Evolutionary conservation across 2,797 vertebrate genomes (phyloP).

Genomic region (Anas capensis): DNA sequence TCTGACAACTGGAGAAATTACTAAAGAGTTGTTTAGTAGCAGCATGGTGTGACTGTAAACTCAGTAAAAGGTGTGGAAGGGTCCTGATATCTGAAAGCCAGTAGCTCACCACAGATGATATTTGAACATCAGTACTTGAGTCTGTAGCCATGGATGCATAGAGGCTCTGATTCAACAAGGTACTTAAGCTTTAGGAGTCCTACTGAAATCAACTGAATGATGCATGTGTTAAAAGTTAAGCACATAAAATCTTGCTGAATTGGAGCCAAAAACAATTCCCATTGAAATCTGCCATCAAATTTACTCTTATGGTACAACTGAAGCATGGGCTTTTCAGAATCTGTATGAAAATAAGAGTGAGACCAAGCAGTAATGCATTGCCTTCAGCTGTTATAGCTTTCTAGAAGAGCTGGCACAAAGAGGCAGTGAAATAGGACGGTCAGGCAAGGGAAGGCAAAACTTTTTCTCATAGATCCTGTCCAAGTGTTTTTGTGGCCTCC

Average conservation of each 20-base stretch:
- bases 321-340: not conserved
- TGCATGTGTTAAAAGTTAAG: not conserved
- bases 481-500: not conserved
- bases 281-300: not conserved
- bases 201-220: constrained; percentile 34
- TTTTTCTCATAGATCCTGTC: not conserved
- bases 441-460: not conserved
- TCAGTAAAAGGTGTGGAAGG: not conserved
- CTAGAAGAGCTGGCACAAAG: not conserved
- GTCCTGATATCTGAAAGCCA: not conserved
- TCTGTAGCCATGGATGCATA: not conserved
- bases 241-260: constrained; percentile 1
- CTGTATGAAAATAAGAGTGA: not conserved
- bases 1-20: not conserved
- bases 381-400: not conserved
- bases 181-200: constrained; percentile 18
- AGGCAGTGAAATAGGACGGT: not conserved
- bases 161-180: constrained; percentile 51
- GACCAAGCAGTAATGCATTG: fast-evolving
- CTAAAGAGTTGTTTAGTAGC: not conserved
- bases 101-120: not conserved
- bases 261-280: not conserved
- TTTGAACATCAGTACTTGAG: not conserved
- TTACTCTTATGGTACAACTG: not conserved
- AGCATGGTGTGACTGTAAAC: not conserved